A percentile compares a stretch with the other conserved stretches of the same genome.
These are phyloP conservation scores for Lysandra coridon DNA, from an alignment of 2,888 invertebrate genomes.

Conservation along the genomic window DNA sequence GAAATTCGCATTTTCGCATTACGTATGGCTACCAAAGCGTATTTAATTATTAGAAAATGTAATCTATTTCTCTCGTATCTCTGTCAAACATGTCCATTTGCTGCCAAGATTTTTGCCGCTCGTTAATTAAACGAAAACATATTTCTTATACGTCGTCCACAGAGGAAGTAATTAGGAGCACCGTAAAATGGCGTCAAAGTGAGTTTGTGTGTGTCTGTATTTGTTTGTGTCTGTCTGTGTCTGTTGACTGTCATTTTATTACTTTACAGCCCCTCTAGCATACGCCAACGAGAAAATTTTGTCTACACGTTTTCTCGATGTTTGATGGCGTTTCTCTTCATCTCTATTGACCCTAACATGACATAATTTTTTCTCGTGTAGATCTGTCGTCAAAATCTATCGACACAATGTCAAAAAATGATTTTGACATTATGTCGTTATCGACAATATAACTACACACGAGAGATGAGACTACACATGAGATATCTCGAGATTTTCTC, in stretches of 20 bases:
- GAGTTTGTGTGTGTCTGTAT: neutral
- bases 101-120: conserved; percentile 2
- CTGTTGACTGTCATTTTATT: neutral
- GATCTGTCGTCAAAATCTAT: no score
- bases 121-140: conserved; percentile 25
- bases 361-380: no score
- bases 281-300: no score
- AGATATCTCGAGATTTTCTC: no score
- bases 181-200: neutral
- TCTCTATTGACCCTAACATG: no score
- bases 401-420: no score
- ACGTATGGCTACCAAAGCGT: neutral
- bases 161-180: conserved; percentile 2
- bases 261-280: neutral
- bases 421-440: no score
- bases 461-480: no score
- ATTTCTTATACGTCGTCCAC: neutral
- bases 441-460: no score
- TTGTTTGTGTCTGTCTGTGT: neutral
- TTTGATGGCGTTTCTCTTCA: no score
- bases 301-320: no score
- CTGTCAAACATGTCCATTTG: neutral
- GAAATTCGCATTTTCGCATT: no score
- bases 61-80: neutral
- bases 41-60: neutral